Evolutionary conservation across 2,888 invertebrate species (phyloP), one percentile per base, ranked within the genome.

Genomic region (Polyommatus icarus): DNA sequence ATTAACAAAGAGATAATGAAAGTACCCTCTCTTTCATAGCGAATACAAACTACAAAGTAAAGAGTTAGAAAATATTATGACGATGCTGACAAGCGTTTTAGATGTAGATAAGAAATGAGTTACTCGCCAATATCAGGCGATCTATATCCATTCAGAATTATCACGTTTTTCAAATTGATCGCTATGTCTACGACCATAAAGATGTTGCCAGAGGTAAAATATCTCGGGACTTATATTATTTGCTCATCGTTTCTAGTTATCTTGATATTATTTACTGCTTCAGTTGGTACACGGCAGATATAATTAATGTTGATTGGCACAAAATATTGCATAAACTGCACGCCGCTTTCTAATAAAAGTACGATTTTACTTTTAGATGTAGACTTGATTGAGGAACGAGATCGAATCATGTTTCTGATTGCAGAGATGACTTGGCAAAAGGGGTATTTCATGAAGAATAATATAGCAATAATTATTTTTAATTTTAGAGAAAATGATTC

Each of bases 71-170:
- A 67, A 67, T 67, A 29, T 75, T 75, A 75, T 54, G 54, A 46
- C 46, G 46, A 73, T 73, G 50, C 20, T 46, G 73, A 75, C 75
- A 75, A 50, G 46, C 75, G 54, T 75, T 54, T 75, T 3, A 73
- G 75, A 46, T 50, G 75, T 54, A 50, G 75, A 75, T 75, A 75
- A 29, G 75, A 29, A 50, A 75, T 75, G 29, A 75, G 54, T 75
- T 75, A 54, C 54, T 75, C 18, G 7, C 50, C 29, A 29, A 18
- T 75, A 75, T 75, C 75, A 75, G 50, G 54, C 50, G 29, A 75
- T 75, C 75, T 54, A 29, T 15, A 29, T 20, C 61, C 12, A 59
- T n/a, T 59, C 59, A 2, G 20, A 46, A 20, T 59, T 4, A 18
- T 54, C 54, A 54, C 54, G 54, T 54, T 54, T 54, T 18, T 54